A percentile compares a stretch with the other conserved stretches of the same genome.
Evolutionary conservation across 2,113 vertebrate species (phyloP).

Genomic region (Gobio gobio): DNA sequence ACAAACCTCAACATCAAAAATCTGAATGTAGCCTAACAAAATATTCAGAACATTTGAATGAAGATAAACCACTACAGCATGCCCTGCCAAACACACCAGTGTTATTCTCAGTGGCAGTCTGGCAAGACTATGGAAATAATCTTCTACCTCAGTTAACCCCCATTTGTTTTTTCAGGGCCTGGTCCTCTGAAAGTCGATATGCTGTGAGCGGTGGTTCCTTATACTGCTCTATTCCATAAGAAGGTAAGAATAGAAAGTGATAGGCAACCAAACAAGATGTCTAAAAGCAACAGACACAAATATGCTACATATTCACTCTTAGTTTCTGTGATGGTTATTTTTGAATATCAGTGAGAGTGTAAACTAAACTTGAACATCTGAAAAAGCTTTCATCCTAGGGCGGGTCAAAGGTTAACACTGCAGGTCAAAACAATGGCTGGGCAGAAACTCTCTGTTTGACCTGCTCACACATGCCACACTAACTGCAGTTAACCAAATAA

Average conservation of each 20-base stretch:
- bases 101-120: constrained; percentile 24
- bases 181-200: constrained; percentile 9
- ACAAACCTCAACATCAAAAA: neutral
- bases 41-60: constrained; percentile 14
- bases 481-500: neutral
- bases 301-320: neutral
- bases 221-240: neutral
- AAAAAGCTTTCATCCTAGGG: neutral
- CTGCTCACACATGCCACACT: neutral
- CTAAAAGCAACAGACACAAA: constrained; percentile 11
- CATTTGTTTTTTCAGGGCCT: neutral
- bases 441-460: neutral
- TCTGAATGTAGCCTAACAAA: neutral
- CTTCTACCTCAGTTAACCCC: neutral
- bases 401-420: neutral
- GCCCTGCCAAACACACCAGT: constrained; percentile 23
- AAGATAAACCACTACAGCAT: neutral
- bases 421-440: neutral
- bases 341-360: neutral
- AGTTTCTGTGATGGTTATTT: neutral
- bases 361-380: neutral
- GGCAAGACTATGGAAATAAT: constrained; percentile 10
- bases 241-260: constrained; percentile 34
- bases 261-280: neutral
- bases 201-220: neutral